phyloP scores from a whole-genome alignment of 2,888 invertebrate genomes.

The Cyaniris semiargus region DNA sequence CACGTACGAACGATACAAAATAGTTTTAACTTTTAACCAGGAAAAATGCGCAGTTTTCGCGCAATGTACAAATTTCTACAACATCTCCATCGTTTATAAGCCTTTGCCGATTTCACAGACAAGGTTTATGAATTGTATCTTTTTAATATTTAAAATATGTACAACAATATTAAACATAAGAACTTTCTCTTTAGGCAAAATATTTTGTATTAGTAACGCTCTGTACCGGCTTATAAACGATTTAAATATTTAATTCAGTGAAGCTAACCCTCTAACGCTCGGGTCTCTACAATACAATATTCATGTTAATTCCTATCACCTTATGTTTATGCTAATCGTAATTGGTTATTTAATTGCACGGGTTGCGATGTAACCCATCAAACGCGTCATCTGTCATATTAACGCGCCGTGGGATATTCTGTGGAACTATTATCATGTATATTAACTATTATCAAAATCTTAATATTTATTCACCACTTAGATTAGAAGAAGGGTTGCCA shows the following conservation, averaged over 20 bases:
- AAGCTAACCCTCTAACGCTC: conserved; percentile 55
- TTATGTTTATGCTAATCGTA: conserved; percentile 78
- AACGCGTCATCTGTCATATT: conserved; percentile 64
- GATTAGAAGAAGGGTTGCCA: neutral
- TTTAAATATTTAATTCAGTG: conserved; percentile 48
- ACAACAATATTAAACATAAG: too few relatives aligned
- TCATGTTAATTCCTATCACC: conserved; percentile 73
- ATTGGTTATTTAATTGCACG: conserved; percentile 74
- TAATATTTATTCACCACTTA: conserved; percentile 43
- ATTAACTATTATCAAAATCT: conserved; percentile 28
- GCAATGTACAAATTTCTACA: too few relatives aligned
- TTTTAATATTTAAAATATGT: too few relatives aligned
- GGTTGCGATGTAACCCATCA: conserved; percentile 59
- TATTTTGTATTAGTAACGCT: conserved; percentile 4
- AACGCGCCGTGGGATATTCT: conserved; percentile 50
- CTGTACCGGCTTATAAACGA: conserved; percentile 52
- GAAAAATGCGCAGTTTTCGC: too few relatives aligned
- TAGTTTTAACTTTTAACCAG: too few relatives aligned
- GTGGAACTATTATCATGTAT: conserved; percentile 31
- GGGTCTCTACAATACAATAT: conserved; percentile 67
- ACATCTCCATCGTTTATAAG: too few relatives aligned
- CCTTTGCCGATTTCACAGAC: too few relatives aligned
- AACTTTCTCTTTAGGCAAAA: too few relatives aligned
- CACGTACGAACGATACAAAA: too few relatives aligned
- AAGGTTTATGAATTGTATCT: too few relatives aligned